phyloP scores from a whole-genome alignment of 1,140 invertebrate genomes.

The Nephotettix cincticeps region DNA sequence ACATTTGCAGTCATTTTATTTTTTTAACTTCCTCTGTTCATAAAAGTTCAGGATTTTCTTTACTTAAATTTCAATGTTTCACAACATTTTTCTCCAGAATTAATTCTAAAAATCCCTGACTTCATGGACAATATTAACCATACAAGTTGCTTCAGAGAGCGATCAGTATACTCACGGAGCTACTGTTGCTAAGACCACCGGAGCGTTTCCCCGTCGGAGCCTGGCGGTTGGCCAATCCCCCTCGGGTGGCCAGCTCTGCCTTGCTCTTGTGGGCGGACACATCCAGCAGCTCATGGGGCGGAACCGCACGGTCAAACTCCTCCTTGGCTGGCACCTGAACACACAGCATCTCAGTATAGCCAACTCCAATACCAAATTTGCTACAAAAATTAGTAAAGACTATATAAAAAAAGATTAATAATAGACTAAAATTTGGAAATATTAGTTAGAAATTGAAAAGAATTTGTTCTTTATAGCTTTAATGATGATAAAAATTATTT shows the following conservation, averaged over 20 bases:
- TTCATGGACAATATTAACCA: neutral
- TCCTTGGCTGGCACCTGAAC: conserved; percentile 59
- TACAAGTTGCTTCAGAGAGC: no score
- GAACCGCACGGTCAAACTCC: conserved; percentile 82
- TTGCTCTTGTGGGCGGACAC: conserved; percentile 84
- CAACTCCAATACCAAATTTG: no score
- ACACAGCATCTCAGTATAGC: conserved; percentile 2
- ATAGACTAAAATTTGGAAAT: no score
- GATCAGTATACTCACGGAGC: conserved; percentile 60
- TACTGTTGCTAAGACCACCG: conserved; percentile 61
- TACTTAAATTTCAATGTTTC: no score
- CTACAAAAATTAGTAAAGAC: no score
- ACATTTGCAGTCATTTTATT: no score
- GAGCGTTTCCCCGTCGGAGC: conserved; percentile 52
- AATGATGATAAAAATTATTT: no score
- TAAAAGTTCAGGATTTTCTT: no score
- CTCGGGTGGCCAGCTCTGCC: conserved; percentile 77
- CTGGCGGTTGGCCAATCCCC: conserved; percentile 54
- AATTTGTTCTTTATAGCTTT: no score
- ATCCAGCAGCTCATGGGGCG: conserved; percentile 80
- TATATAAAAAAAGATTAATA: no score
- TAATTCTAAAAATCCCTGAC: neutral
- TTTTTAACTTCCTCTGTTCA: no score
- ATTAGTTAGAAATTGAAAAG: no score
- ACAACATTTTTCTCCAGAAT: neutral